phyloP scores from a whole-genome alignment of 2,888 invertebrate genomes.

The Punctoribates punctum region DNA sequence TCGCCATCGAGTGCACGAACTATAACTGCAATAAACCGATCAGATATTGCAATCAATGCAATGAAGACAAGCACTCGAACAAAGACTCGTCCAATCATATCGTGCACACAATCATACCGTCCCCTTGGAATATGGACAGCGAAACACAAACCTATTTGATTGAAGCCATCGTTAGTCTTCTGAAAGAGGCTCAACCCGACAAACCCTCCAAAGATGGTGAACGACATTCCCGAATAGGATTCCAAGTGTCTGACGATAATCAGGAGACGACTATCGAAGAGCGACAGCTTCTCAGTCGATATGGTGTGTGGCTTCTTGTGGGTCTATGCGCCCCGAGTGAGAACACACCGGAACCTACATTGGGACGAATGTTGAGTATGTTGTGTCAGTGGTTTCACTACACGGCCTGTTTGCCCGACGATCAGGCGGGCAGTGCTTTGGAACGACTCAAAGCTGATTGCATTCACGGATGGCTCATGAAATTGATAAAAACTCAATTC shows the following conservation, averaged over 20 bases:
- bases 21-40: slow-evolving; percentile 95
- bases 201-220: slow-evolving; percentile 57
- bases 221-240: slow-evolving; percentile 42
- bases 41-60: slow-evolving; percentile 83
- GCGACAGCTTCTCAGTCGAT: slow-evolving; percentile 80
- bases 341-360: slow-evolving; percentile 58
- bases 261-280: slow-evolving; percentile 65
- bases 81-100: slow-evolving; percentile 67
- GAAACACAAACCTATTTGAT: slow-evolving; percentile 90
- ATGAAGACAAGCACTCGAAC: slow-evolving; percentile 78
- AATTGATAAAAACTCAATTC: slow-evolving; percentile 76
- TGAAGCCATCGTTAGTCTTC: slow-evolving; percentile 79
- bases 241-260: slow-evolving; percentile 45
- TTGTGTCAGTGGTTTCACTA: slow-evolving; percentile 99
- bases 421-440: slow-evolving; percentile 70
- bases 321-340: slow-evolving; percentile 66
- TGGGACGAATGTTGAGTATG: slow-evolving; percentile 89
- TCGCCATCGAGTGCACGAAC: slow-evolving; percentile 92
- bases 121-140: slow-evolving; percentile 81
- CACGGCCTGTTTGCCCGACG: slow-evolving; percentile 90
- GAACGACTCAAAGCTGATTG: slow-evolving; percentile 88
- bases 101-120: slow-evolving; percentile 77
- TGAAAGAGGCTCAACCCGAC: slow-evolving; percentile 84
- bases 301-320: slow-evolving; percentile 95
- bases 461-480: slow-evolving; percentile 85